phyloP scores from a whole-genome alignment of 2,888 invertebrate genomes.

The Platycnemis pennipes region DNA sequence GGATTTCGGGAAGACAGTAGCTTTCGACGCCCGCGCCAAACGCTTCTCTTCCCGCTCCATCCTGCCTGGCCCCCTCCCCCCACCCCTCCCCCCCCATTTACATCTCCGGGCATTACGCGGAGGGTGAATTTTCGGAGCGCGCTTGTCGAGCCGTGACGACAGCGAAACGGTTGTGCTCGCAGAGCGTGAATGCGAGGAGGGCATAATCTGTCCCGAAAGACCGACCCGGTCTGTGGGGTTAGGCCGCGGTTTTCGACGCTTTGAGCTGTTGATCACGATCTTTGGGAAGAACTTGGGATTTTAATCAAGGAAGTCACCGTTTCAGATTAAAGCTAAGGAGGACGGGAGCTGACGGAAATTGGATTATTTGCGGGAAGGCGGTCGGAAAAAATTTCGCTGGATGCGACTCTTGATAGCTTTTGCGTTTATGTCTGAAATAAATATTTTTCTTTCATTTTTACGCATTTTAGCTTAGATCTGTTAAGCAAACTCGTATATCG shows the following conservation, averaged over 20 bases:
- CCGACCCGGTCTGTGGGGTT: background rate
- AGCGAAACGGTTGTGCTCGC: background rate
- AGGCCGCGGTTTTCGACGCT: background rate
- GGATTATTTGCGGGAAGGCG: background rate
- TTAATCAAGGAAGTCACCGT: background rate
- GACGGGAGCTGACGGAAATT: background rate
- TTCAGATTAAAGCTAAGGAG: background rate
- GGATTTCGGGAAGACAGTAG: background rate
- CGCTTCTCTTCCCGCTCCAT: background rate
- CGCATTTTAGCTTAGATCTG: background rate
- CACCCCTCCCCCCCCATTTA: background rate
- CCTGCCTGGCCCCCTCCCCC: background rate
- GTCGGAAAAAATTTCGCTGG: background rate
- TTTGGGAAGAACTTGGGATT: background rate
- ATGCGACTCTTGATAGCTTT: background rate
- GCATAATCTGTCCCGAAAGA: background rate
- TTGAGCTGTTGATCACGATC: background rate
- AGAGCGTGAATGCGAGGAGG: background rate
- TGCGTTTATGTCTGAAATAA: background rate
- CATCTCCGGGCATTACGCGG: background rate
- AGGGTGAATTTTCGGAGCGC: background rate
- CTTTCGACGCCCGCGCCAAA: background rate
- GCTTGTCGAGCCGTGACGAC: background rate
- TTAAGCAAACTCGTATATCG: no score
- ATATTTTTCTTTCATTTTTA: background rate